A percentile compares a stretch with the other conserved stretches of the same genome.
Evolutionary conservation across 35 echinoderm and acorn worm genomes (phyloP).

Genomic region (Ophiothrix spiculata): DNA sequence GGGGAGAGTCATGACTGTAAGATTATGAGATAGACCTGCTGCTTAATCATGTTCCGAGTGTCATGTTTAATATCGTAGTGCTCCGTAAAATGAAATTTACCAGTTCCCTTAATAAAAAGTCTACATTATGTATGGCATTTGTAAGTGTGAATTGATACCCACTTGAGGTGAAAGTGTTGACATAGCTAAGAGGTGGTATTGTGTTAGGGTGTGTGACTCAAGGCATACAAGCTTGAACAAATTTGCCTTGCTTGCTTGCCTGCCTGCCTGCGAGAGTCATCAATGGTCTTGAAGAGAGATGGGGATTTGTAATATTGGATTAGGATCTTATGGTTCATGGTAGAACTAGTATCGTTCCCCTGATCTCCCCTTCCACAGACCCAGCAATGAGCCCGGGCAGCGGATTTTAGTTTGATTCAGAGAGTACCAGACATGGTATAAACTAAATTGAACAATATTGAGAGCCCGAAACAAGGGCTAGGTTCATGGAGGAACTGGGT

Average conservation of each 20-base stretch:
- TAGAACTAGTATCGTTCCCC: too few relatives aligned
- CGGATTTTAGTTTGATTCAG: neutral
- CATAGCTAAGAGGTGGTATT: neutral
- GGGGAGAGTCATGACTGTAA: too few relatives aligned
- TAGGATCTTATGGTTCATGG: neutral
- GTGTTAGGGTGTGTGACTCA: neutral
- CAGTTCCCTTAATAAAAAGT: neutral
- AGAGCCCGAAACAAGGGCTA: too few relatives aligned
- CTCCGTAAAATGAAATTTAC: too few relatives aligned
- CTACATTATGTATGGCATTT: neutral
- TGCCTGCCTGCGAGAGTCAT: neutral
- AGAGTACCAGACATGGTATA: neutral
- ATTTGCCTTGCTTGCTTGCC: neutral
- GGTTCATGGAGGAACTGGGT: too few relatives aligned
- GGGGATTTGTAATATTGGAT: neutral
- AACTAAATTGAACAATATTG: too few relatives aligned
- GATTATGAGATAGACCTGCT: too few relatives aligned
- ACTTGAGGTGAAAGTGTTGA: neutral
- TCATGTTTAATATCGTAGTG: too few relatives aligned
- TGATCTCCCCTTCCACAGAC: too few relatives aligned
- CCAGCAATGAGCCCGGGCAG: too few relatives aligned
- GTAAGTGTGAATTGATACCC: neutral
- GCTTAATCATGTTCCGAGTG: too few relatives aligned
- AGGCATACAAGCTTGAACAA: neutral
- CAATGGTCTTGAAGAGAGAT: neutral